A percentile compares a stretch with the other conserved stretches of the same genome.
Evolutionary conservation across 2,113 vertebrate species (phyloP).

Genomic region (Bufo gargarizans): DNA sequence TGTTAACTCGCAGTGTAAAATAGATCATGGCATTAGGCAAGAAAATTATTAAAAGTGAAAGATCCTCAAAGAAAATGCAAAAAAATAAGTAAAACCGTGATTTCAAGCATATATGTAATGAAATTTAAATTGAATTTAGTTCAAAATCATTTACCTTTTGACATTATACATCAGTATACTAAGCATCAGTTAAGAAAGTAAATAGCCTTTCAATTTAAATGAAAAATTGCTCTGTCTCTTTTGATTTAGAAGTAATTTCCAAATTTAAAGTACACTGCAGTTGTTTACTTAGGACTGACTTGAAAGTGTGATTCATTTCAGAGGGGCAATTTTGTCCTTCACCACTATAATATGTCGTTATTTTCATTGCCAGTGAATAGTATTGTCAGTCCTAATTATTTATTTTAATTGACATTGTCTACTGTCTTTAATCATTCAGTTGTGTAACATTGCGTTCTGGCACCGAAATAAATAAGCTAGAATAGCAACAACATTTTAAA

Average conservation of each 20-base stretch:
- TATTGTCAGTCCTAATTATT: slow-evolving; percentile 37
- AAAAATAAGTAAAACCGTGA: slow-evolving; percentile 59
- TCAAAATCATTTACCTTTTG: slow-evolving; percentile 81
- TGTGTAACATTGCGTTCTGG: neutral
- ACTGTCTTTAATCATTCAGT: slow-evolving; percentile 6
- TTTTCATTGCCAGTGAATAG: slow-evolving; percentile 3
- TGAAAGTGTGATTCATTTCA: slow-evolving; percentile 66
- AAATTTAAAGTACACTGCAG: slow-evolving; percentile 75
- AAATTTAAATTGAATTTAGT: slow-evolving; percentile 84
- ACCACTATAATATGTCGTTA: slow-evolving; percentile 1
- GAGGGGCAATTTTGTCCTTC: slow-evolving; percentile 35
- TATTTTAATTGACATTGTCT: slow-evolving; percentile 15
- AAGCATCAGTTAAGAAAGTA: slow-evolving; percentile 72
- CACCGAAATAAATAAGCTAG: neutral
- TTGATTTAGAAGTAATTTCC: slow-evolving; percentile 83
- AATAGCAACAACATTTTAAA: neutral
- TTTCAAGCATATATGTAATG: slow-evolving; percentile 72
- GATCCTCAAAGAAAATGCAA: slow-evolving; percentile 63
- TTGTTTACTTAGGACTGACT: slow-evolving; percentile 69
- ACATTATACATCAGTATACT: slow-evolving; percentile 71
- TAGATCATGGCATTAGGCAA: slow-evolving; percentile 67
- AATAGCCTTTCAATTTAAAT: slow-evolving; percentile 77
- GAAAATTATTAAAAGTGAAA: slow-evolving; percentile 72
- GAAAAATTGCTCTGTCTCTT: slow-evolving; percentile 87
- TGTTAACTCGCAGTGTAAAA: slow-evolving; percentile 61